These are phyloP conservation scores for Mandrillus leucophaeus DNA, from an alignment of 2,113 vertebrate genomes.

Conservation along the genomic window DNA sequence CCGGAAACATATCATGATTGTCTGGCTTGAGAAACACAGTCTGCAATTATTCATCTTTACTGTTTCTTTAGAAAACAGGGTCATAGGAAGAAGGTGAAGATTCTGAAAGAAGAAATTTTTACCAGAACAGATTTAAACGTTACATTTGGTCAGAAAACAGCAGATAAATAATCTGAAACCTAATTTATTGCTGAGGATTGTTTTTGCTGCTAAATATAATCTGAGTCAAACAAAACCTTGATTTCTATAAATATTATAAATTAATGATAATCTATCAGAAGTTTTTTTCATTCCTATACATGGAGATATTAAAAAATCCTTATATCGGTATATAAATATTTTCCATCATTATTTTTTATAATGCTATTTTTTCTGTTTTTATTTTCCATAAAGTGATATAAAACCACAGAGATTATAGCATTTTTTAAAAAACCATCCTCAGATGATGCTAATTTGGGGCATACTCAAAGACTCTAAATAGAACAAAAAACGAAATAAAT, in stretches of 20 bases:
- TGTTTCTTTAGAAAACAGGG: neutral
- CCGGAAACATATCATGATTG: neutral
- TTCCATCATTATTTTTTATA: neutral
- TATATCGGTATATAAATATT: neutral
- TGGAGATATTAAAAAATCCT: neutral
- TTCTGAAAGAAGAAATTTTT: neutral
- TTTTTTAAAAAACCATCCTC: neutral
- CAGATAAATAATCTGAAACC: neutral
- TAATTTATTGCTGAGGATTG: neutral
- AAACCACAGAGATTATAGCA: neutral
- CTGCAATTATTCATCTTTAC: neutral
- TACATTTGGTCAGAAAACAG: neutral
- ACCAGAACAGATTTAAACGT: neutral
- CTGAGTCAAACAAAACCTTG: neutral
- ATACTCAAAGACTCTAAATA: neutral
- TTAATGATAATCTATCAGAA: neutral
- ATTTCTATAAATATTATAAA: neutral
- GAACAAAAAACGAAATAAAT: neutral
- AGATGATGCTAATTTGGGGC: neutral
- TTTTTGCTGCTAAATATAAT: neutral
- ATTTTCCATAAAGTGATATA: neutral
- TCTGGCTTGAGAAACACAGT: accelerated
- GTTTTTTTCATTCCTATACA: neutral
- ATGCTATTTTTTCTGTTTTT: neutral
- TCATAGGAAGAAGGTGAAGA: neutral